Evolutionary conservation across 2,888 invertebrate species (phyloP).

Genomic region (Sminthurides aquaticus): DNA sequence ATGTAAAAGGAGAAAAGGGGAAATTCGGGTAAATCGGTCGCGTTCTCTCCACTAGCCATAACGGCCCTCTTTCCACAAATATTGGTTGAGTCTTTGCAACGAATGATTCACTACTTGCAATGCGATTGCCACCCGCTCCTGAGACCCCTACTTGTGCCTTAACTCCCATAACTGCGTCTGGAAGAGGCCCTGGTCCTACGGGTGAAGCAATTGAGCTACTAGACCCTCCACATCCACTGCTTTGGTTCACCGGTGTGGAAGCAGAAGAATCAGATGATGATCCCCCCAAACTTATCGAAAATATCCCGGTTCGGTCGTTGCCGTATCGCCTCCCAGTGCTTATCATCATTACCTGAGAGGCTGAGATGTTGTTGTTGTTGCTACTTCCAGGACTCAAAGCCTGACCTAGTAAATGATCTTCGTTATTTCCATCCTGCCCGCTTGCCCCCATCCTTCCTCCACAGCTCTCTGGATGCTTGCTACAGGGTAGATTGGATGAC

Average conservation of each 20-base stretch:
- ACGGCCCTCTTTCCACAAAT: constrained; percentile 7
- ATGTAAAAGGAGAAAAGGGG: constrained; percentile 63
- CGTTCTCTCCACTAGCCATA: constrained; percentile 7
- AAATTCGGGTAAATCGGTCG: constrained; percentile 65
- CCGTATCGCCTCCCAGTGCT: background rate
- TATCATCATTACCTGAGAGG: background rate
- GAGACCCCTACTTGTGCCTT: background rate
- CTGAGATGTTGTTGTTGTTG: background rate
- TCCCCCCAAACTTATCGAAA: background rate
- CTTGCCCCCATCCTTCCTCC: background rate
- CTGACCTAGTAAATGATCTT: background rate
- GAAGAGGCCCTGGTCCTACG: background rate
- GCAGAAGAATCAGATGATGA: background rate
- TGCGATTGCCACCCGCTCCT: background rate
- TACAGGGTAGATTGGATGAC: background rate
- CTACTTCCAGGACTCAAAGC: background rate
- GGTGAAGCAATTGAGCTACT: background rate
- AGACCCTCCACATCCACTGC: background rate
- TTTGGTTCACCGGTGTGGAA: background rate
- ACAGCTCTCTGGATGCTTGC: too few species aligned
- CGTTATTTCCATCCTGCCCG: background rate
- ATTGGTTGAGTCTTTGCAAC: constrained; percentile 1
- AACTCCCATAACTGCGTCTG: background rate
- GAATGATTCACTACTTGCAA: background rate
- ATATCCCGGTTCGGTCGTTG: background rate